Percentiles rank a stretch among this genome's conserved stretches.
Conservation (phyloP, 1,140 invertebrate species). For the Antheraea pernyi region DNA sequence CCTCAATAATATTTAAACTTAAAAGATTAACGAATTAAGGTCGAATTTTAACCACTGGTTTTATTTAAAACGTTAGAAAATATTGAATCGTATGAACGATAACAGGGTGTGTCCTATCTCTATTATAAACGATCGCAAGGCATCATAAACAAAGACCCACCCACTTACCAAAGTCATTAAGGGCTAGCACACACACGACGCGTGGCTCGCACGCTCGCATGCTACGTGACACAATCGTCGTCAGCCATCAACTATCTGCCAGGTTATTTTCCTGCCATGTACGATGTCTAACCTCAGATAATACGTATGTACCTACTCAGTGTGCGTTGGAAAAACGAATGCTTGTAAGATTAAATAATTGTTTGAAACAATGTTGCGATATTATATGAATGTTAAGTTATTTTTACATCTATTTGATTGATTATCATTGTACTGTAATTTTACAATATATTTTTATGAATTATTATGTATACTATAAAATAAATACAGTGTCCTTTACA, state of each 20-base stretch:
- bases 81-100: not conserved
- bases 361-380: not conserved
- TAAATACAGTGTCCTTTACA: too few relatives aligned
- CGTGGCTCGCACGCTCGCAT: not conserved
- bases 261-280: not conserved
- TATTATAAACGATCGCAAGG: not conserved
- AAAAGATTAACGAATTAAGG: too few relatives aligned
- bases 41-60: too few relatives aligned
- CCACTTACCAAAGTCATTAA: not conserved
- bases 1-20: too few relatives aligned
- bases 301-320: too few relatives aligned
- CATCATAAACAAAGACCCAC: slow-evolving; percentile 1
- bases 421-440: too few relatives aligned
- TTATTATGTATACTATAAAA: too few relatives aligned
- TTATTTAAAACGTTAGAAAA: too few relatives aligned
- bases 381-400: not conserved
- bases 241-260: not conserved
- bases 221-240: not conserved
- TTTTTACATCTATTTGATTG: too few relatives aligned
- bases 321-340: not conserved
- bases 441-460: too few relatives aligned
- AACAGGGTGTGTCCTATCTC: not conserved
- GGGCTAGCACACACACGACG: not conserved
- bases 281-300: not conserved
- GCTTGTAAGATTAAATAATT: not conserved